Evolutionary conservation across 1,140 invertebrate genomes (phyloP).

Genomic region (Heliconius congener): DNA sequence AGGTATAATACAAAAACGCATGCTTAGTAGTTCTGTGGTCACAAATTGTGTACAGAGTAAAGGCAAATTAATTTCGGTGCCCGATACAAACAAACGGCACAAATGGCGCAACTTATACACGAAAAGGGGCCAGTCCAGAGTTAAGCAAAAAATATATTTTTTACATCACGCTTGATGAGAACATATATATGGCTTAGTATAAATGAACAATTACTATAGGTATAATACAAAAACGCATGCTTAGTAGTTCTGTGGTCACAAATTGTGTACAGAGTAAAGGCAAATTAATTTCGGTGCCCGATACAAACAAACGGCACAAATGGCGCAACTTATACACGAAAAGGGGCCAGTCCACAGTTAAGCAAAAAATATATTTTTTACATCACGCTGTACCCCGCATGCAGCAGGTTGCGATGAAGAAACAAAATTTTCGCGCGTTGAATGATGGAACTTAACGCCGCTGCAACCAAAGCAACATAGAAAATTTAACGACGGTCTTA

Average conservation of each 20-base stretch:
- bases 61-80: constrained; percentile 33
- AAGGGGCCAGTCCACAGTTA: too few species aligned
- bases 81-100: constrained; percentile 28
- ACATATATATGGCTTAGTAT: not conserved
- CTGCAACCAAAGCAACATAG: too few species aligned
- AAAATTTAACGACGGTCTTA: too few species aligned
- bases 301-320: constrained; percentile 26
- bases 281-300: constrained; percentile 31
- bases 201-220: constrained; percentile 12
- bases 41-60: constrained; percentile 34
- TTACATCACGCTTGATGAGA: too few species aligned
- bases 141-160: not conserved
- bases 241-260: constrained; percentile 20
- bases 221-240: constrained; percentile 28
- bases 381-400: too few species aligned
- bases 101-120: not conserved
- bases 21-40: constrained; percentile 20
- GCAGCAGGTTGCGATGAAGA: too few species aligned
- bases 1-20: constrained; percentile 25
- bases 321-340: not conserved
- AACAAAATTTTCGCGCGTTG: too few species aligned
- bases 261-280: constrained; percentile 35
- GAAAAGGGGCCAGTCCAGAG: not conserved
- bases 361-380: not conserved
- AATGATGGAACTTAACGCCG: too few species aligned